Conservation (phyloP, 2,888 invertebrate species). For the Melinaea menophilus region DNA sequence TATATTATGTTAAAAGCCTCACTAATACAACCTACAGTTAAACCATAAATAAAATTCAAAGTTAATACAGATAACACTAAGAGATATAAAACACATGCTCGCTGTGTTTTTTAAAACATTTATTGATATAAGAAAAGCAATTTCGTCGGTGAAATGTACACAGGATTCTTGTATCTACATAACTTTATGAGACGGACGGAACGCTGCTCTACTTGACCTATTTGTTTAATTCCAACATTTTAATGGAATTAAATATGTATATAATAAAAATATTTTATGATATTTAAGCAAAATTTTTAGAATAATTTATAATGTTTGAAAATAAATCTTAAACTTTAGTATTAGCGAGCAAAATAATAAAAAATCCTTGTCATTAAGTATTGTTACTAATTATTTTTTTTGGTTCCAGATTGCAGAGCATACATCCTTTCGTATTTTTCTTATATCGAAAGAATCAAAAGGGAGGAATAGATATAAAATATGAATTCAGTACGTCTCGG, state of each 20-base stretch:
- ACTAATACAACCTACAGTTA: background rate
- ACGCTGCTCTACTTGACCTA: slow-evolving; percentile 44
- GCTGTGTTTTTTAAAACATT: slow-evolving; percentile 70
- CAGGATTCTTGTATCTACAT: slow-evolving; percentile 51
- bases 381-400: slow-evolving; percentile 3
- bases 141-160: slow-evolving; percentile 67
- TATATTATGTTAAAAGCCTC: too few species aligned
- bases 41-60: slow-evolving; percentile 17
- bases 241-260: background rate
- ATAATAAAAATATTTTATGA: too few species aligned
- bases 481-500: slow-evolving; percentile 70
- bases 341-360: too few species aligned
- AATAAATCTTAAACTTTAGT: too few species aligned
- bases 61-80: slow-evolving; percentile 73
- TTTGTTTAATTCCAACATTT: background rate
- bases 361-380: background rate
- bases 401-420: slow-evolving; percentile 39
- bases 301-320: too few species aligned
- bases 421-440: slow-evolving; percentile 22
- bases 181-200: slow-evolving; percentile 24
- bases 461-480: slow-evolving; percentile 64
- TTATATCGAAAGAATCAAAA: slow-evolving; percentile 45
- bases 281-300: too few species aligned
- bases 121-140: slow-evolving; percentile 72
- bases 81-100: slow-evolving; percentile 75